Evolutionary conservation across 1,140 invertebrate genomes (phyloP), one percentile per base, ranked within the genome.

Genomic region (Drosophila arawakana): DNA sequence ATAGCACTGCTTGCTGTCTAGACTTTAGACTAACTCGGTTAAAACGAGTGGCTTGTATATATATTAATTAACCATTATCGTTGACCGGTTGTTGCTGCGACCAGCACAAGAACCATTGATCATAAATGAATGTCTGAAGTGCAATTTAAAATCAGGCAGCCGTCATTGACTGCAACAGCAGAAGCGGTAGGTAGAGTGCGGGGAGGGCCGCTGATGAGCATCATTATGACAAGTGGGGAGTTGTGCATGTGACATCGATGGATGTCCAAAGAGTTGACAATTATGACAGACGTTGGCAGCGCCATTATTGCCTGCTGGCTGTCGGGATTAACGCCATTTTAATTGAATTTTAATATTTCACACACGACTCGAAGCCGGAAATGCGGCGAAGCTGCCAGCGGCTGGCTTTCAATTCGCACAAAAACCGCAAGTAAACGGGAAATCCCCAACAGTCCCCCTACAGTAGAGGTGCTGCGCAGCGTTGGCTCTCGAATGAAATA

Each of bases 281-380:
- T 89, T 90, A 76, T 90, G 84, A 89, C 85, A 88, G 77, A 67
- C 69, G 58, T 81, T 81, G 54, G 34, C 72, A 70, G 58, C 80
- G 25, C 25, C 25, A 71, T 77, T 74, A 76, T 79, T 76, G 69
- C 50, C 59, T 75, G 59, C 65, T 73, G 76, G 57, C 83, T 74
- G 78, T 83, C 81, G 76, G 78, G 88, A 91, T 91, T 91, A 91
- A 91, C 89, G 89, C 81, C 81, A 89, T 91, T 91, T 91, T 91
- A 91, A 91, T 91, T 91, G 89, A 91, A 91, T 91, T 91, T 91
- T 91, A 91, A 91, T 91, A 91, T 91, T 91, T 91, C 80, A 91
- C 89, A 89, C 79, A 91, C 84, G 72, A 80, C 80, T 71, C 61
- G 61, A 66, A 74, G 73, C 70, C 82, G 81, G 81, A 86, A 86